Percentiles rank a stretch among this genome's conserved stretches.
These are phyloP conservation scores for Cinara cedri DNA, from an alignment of 2,888 invertebrate species.

Conservation along the genomic window DNA sequence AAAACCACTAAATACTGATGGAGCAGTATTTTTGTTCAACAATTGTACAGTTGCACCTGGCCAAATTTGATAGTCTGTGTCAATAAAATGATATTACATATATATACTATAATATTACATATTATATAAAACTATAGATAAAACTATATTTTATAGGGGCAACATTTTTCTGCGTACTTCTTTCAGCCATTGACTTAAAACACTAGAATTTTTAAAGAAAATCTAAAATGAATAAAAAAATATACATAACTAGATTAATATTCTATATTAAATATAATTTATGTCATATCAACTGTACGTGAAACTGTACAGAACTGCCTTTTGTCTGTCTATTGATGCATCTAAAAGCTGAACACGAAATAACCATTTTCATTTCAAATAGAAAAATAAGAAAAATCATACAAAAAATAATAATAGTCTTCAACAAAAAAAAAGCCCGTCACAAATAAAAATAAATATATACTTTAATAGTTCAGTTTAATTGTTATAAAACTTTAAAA, in stretches of 20 bases:
- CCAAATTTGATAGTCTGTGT: not conserved
- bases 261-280: conserved; percentile 27
- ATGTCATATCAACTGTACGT: conserved; percentile 37
- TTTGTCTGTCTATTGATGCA: conserved; percentile 46
- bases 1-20: conserved; percentile 14
- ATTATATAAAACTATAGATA: conserved; percentile 7
- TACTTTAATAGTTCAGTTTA: not conserved
- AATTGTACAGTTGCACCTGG: not conserved
- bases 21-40: conserved; percentile 8
- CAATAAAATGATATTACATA: not conserved
- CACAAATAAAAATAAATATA: not conserved
- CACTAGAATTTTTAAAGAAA: conserved; percentile 19
- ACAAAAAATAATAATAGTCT: not conserved
- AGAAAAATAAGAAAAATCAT: conserved; percentile 16
- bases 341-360: conserved; percentile 50
- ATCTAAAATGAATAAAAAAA: conserved; percentile 22
- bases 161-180: conserved; percentile 20
- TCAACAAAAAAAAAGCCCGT: conserved; percentile 10
- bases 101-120: too few species aligned
- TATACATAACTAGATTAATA: conserved; percentile 23
- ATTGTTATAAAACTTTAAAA: not conserved
- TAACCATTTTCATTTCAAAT: conserved; percentile 32
- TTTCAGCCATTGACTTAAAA: conserved; percentile 19
- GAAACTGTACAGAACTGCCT: conserved; percentile 45
- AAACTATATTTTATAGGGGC: conserved; percentile 15